These are phyloP conservation scores for Scaptodrosophila latifasciaeformis DNA, from an alignment of 2,888 invertebrate genomes.

Conservation along the genomic window DNA sequence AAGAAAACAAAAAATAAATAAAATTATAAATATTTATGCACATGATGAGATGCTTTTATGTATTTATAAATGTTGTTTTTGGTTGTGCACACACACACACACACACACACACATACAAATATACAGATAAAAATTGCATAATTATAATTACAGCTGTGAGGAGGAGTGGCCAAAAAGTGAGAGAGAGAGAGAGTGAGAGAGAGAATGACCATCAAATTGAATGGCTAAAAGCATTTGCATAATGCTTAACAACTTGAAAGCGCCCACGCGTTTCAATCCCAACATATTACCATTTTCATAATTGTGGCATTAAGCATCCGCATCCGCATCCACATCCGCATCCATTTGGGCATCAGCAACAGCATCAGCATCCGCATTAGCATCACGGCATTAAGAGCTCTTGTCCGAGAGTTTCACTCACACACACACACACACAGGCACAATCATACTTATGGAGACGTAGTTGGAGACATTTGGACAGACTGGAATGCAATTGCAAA, in stretches of 20 bases:
- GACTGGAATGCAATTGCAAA: slow-evolving; percentile 25
- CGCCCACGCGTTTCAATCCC: no score
- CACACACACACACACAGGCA: not conserved
- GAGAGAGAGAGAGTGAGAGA: not conserved
- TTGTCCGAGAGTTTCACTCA: not conserved
- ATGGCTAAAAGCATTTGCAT: slow-evolving; percentile 56
- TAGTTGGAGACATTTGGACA: not conserved
- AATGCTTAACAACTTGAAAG: no score
- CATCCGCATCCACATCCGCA: no score
- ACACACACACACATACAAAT: no score
- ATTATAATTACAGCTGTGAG: slow-evolving; percentile 57
- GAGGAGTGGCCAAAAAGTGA: no score
- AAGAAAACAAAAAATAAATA: slow-evolving; percentile 9
- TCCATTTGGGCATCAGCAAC: no score
- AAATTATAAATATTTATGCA: slow-evolving; percentile 40
- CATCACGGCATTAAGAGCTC: not conserved
- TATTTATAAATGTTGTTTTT: not conserved
- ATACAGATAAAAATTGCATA: slow-evolving; percentile 32
- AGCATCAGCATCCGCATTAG: no score
- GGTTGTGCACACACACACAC: no score
- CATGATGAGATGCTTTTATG: not conserved
- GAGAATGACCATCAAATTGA: slow-evolving; percentile 48
- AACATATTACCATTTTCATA: not conserved
- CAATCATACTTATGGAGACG: not conserved
- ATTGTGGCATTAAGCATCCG: no score